Conservation (phyloP, 2,113 vertebrate genomes). For the Galeopterus variegatus region DNA sequence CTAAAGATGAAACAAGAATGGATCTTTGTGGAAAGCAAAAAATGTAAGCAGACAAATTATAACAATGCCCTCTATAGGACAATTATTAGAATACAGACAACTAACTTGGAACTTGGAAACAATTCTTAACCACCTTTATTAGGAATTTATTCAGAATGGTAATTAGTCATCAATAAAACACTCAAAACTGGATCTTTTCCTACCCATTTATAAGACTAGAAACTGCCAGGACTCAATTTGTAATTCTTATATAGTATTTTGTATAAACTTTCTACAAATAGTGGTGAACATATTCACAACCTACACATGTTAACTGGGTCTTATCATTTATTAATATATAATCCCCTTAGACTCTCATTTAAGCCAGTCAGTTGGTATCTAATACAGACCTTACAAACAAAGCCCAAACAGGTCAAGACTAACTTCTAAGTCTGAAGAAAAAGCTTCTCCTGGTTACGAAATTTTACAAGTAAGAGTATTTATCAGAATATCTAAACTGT, state of each 20-base stretch:
- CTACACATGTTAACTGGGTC: background rate
- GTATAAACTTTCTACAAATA: slow-evolving; percentile 28
- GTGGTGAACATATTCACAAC: slow-evolving; percentile 47
- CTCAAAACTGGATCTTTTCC: slow-evolving; percentile 34
- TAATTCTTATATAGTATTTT: slow-evolving; percentile 37
- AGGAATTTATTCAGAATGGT: slow-evolving; percentile 59
- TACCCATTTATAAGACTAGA: slow-evolving; percentile 20
- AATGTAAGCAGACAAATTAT: slow-evolving; percentile 38
- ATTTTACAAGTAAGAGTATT: background rate
- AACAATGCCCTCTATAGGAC: slow-evolving; percentile 76
- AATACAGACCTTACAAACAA: slow-evolving; percentile 37
- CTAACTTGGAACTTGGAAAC: slow-evolving; percentile 55
- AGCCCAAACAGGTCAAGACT: slow-evolving; percentile 17
- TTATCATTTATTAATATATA: slow-evolving; percentile 3
- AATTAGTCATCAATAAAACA: slow-evolving; percentile 63
- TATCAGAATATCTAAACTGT: slow-evolving; percentile 44
- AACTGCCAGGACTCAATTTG: background rate
- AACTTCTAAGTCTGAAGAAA: background rate
- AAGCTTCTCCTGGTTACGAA: background rate
- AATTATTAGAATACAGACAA: slow-evolving; percentile 73
- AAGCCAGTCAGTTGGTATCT: slow-evolving; percentile 35
- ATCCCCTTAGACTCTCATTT: background rate
- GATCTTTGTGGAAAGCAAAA: slow-evolving; percentile 47
- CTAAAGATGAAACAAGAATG: slow-evolving; percentile 27
- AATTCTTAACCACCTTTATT: slow-evolving; percentile 61